phyloP scores from a whole-genome alignment of 2,113 vertebrate species.

The Cephalopholis sonnerati region DNA sequence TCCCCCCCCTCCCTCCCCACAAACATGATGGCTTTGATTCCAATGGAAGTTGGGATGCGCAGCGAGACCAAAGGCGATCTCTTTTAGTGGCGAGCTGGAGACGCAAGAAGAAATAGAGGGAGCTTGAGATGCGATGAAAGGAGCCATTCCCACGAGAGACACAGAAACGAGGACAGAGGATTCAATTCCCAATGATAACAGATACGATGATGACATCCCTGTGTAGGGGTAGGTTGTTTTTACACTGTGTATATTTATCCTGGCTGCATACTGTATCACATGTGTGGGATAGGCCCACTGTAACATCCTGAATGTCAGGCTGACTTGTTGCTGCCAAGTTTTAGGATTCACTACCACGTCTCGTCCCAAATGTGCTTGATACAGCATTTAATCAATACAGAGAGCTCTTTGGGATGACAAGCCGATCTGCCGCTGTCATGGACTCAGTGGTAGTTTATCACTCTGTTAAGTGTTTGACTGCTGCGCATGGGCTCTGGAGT shows the following conservation, averaged over 20 bases:
- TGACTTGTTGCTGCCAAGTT: constrained; percentile 38
- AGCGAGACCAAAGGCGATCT: constrained; percentile 49
- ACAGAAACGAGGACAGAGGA: constrained; percentile 39
- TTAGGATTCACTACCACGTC: constrained; percentile 13
- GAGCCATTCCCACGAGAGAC: constrained; percentile 46
- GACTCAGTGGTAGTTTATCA: background rate
- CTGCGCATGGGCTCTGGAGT: background rate
- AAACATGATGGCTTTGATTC: constrained; percentile 63
- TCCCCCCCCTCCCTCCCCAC: background rate
- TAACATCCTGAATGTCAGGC: constrained; percentile 14
- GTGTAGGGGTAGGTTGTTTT: constrained; percentile 68
- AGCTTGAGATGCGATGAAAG: constrained; percentile 68
- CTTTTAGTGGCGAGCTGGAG: constrained; percentile 43
- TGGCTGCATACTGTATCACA: background rate
- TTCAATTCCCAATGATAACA: constrained; percentile 55
- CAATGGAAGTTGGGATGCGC: constrained; percentile 34
- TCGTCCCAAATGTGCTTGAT: constrained; percentile 43
- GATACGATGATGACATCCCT: constrained; percentile 67
- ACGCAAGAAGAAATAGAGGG: constrained; percentile 23
- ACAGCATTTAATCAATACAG: constrained; percentile 52
- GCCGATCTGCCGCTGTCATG: constrained; percentile 48
- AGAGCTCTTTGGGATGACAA: constrained; percentile 32
- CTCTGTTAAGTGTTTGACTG: background rate
- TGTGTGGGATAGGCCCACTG: background rate
- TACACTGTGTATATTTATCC: constrained; percentile 33